Percentiles rank a stretch among this genome's conserved stretches.
Conservation (phyloP, 2,888 invertebrate species). For the Lysandra bellargus region DNA sequence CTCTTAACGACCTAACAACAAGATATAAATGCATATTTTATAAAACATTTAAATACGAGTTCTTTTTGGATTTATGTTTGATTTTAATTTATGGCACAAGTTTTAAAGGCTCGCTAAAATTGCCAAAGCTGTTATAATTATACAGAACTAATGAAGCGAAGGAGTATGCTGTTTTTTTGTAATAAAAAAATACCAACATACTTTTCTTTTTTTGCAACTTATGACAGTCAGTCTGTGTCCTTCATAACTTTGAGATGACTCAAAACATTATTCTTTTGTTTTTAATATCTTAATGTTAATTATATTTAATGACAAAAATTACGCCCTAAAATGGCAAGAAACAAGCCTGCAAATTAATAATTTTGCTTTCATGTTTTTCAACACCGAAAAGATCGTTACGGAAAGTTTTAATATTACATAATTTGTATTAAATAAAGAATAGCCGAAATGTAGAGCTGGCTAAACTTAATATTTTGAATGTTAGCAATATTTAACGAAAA, state of each 20-base stretch:
- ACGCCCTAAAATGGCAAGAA: too few relatives aligned
- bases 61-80: conserved; percentile 23
- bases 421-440: neutral
- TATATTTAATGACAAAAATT: neutral
- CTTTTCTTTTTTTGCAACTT: too few relatives aligned
- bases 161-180: neutral
- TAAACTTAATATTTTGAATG: too few relatives aligned
- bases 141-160: conserved; percentile 7
- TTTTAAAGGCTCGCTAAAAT: conserved; percentile 14
- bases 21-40: conserved; percentile 26
- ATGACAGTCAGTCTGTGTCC: neutral
- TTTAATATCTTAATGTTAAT: neutral
- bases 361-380: neutral
- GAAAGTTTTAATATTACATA: neutral
- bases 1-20: conserved; percentile 21
- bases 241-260: neutral
- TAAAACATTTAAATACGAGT: conserved; percentile 28
- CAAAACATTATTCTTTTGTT: neutral
- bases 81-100: conserved; percentile 9
- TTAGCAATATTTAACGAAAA: too few relatives aligned
- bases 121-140: conserved; percentile 12
- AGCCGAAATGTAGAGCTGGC: neutral
- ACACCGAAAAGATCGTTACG: neutral
- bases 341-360: neutral
- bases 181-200: neutral